Conservation (phyloP, 2,797 vertebrate genomes). For the Prunella strophiata region DNA sequence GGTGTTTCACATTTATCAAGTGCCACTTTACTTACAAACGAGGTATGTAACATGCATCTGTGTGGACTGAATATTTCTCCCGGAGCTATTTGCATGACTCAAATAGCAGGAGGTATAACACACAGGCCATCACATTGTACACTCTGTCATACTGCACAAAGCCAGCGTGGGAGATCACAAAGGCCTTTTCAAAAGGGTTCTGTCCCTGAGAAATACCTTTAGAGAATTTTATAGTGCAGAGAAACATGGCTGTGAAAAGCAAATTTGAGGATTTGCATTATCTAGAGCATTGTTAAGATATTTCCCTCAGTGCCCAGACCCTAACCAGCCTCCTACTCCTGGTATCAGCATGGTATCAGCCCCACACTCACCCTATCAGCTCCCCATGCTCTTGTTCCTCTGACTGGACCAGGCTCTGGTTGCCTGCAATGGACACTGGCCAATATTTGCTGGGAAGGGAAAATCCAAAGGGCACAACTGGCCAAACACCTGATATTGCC, state of each 20-base stretch:
- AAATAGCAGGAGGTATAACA: not conserved
- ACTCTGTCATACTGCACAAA: not conserved
- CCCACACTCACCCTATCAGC: not conserved
- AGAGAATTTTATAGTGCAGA: not conserved
- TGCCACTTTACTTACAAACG: not conserved
- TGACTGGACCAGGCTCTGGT: not conserved
- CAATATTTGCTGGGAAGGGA: not conserved
- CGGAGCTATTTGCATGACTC: not conserved
- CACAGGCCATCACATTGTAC: not conserved
- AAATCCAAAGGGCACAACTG: not conserved
- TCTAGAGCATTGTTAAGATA: not conserved
- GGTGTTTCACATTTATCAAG: slow-evolving; percentile 36
- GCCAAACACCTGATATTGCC: not conserved
- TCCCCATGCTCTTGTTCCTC: not conserved
- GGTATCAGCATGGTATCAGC: rapidly evolving
- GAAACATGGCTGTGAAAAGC: not conserved
- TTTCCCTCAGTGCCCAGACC: not conserved
- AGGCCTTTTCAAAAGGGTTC: not conserved
- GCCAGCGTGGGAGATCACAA: not conserved
- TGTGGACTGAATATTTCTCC: not conserved
- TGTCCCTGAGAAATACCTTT: not conserved
- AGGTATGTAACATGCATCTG: not conserved
- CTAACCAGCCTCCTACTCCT: not conserved
- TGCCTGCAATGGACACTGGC: not conserved
- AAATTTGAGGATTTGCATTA: not conserved